These are phyloP conservation scores for Neosilurus hyrtlii DNA, from an alignment of 2,797 vertebrate species.

Conservation along the genomic window DNA sequence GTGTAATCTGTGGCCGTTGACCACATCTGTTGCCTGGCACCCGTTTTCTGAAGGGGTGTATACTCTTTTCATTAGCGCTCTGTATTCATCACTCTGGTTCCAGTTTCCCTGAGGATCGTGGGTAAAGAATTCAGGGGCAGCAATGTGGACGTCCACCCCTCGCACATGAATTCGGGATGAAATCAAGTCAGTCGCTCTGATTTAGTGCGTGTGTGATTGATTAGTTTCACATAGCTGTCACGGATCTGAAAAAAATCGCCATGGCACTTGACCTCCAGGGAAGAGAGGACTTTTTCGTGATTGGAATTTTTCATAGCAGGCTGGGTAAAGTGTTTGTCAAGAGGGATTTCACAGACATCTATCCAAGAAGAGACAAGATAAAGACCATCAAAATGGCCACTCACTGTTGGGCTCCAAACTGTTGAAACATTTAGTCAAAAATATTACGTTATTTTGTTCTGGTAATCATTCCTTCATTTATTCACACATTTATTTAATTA, in stretches of 20 bases:
- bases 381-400: background rate
- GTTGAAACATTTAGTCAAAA: background rate
- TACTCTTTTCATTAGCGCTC: conserved; percentile 66
- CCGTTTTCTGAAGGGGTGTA: conserved; percentile 59
- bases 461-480: background rate
- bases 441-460: background rate
- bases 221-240: conserved; percentile 62
- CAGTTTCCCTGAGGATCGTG: conserved; percentile 52
- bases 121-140: background rate
- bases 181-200: conserved; percentile 38
- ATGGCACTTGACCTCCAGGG: conserved; percentile 55
- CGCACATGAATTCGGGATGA: conserved; percentile 51
- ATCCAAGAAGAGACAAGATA: conserved; percentile 5
- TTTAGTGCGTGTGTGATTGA: conserved; percentile 54
- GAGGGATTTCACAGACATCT: conserved; percentile 38
- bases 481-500: too few species aligned
- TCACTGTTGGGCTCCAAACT: background rate
- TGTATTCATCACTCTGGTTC: conserved; percentile 63
- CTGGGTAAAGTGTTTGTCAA: conserved; percentile 47
- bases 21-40: conserved; percentile 73
- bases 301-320: conserved; percentile 60
- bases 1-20: conserved; percentile 69
- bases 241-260: conserved; percentile 58
- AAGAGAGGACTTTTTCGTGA: conserved; percentile 20
- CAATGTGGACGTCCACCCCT: background rate